Percentiles rank a stretch among this genome's conserved stretches.
Conservation (phyloP, 2,888 invertebrate species). For the Lysandra coridon region DNA sequence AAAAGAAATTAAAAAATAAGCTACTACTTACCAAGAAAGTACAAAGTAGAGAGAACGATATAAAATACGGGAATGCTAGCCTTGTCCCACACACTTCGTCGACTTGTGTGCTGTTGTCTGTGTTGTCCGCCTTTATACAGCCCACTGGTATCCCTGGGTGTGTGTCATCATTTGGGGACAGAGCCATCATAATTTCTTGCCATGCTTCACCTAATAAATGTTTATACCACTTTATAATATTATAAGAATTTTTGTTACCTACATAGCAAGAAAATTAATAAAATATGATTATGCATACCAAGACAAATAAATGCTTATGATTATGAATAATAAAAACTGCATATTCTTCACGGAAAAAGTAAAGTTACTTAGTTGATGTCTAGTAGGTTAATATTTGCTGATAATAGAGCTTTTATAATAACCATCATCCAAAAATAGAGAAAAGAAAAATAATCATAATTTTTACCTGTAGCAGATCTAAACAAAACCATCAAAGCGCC, state of each 20-base stretch:
- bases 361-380: too few relatives aligned
- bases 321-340: too few relatives aligned
- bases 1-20: neutral
- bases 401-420: too few relatives aligned
- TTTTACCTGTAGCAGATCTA: constrained; percentile 91
- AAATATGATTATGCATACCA: too few relatives aligned
- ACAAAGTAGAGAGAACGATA: constrained; percentile 98
- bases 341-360: too few relatives aligned
- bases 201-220: constrained; percentile 92
- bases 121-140: constrained; percentile 77
- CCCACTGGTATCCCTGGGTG: constrained; percentile 81
- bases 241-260: too few relatives aligned
- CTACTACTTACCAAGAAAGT: constrained; percentile 93
- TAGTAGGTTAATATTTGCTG: too few relatives aligned
- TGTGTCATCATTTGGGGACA: constrained; percentile 59
- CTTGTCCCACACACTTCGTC: constrained; percentile 89
- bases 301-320: too few relatives aligned
- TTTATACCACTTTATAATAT: too few relatives aligned
- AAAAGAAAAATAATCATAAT: constrained; percentile 39
- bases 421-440: neutral
- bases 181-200: constrained; percentile 98
- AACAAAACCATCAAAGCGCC: constrained; percentile 98
- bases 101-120: constrained; percentile 70
- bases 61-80: constrained; percentile 98
- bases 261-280: too few relatives aligned